Conservation (phyloP, 2,888 invertebrate species). For the Alentia gelatinosa region DNA sequence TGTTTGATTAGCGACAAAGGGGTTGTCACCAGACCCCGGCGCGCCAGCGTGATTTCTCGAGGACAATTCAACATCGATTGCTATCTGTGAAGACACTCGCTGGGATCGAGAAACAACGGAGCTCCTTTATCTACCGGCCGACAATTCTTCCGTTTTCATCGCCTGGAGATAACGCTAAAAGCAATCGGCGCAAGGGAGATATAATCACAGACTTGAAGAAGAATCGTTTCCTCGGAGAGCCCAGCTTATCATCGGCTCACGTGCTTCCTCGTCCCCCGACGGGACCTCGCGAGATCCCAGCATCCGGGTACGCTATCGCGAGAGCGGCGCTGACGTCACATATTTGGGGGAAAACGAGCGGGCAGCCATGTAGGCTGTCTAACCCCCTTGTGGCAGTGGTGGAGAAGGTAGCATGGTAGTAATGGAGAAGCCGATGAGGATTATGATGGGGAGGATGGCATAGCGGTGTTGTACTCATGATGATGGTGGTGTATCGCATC, state of each 20-base stretch:
- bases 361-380: too few species aligned
- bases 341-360: too few species aligned
- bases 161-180: constrained; percentile 30
- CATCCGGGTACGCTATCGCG: constrained; percentile 46
- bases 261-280: constrained; percentile 38
- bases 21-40: constrained; percentile 15
- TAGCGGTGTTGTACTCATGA: neutral
- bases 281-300: constrained; percentile 39
- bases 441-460: neutral
- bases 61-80: constrained; percentile 25
- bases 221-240: constrained; percentile 51
- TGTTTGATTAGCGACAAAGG: constrained; percentile 36
- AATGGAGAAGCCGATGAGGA: neutral
- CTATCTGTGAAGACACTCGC: constrained; percentile 25
- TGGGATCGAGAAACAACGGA: constrained; percentile 15
- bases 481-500: neutral
- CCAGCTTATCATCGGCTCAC: constrained; percentile 45
- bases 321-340: constrained; percentile 23
- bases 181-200: constrained; percentile 47
- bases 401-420: neutral
- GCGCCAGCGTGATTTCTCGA: neutral
- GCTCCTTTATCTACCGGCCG: constrained; percentile 5
- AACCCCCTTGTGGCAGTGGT: neutral
- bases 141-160: constrained; percentile 54
- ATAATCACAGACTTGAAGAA: constrained; percentile 48